Conservation (phyloP, 2,797 vertebrate genomes). For the Phyllotis vaccarum region DNA sequence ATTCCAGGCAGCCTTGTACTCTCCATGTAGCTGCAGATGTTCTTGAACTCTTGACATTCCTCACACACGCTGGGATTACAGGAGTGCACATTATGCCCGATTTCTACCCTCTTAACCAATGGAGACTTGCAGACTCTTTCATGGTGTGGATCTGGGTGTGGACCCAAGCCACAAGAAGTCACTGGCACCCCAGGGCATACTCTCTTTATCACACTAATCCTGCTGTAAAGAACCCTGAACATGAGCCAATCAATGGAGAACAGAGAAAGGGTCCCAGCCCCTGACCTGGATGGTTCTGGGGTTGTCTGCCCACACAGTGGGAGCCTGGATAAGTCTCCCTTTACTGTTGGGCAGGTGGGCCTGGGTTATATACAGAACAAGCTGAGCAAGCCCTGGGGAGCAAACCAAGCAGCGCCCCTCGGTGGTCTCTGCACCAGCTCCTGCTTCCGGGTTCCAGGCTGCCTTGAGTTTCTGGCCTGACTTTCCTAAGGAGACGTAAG, state of each 20-base stretch:
- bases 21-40: not conserved
- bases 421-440: not conserved
- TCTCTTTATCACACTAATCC: not conserved
- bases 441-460: not conserved
- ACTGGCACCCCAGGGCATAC: not conserved
- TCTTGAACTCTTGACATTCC: not conserved
- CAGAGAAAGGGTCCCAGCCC: not conserved
- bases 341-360: not conserved
- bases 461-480: not conserved
- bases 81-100: not conserved
- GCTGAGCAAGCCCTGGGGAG: not conserved
- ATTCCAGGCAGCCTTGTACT: not conserved
- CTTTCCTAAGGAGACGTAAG: not conserved
- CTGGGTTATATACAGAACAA: not conserved
- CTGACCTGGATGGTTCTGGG: not conserved
- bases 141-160: not conserved
- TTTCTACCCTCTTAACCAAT: accelerated
- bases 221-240: too few relatives aligned
- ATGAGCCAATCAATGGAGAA: not conserved
- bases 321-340: too few relatives aligned
- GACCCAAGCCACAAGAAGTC: accelerated
- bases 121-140: too few relatives aligned
- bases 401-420: not conserved
- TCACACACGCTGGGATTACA: not conserved
- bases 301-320: accelerated